These are phyloP conservation scores for Thunnus albacares DNA, from an alignment of 2,797 vertebrate species.

Conservation along the genomic window DNA sequence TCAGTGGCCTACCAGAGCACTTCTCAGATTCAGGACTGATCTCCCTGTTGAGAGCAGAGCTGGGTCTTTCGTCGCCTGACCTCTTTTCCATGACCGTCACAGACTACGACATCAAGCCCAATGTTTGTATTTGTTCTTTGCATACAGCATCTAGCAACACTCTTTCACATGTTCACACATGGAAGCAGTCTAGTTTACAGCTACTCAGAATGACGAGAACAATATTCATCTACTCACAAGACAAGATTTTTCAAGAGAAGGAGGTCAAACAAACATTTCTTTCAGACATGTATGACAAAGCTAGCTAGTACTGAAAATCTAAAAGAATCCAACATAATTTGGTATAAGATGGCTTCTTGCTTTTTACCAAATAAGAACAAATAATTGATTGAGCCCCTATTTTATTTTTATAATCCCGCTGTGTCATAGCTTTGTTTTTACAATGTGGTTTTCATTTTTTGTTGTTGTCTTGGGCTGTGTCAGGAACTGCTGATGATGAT, in stretches of 20 bases:
- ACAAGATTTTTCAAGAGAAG: neutral
- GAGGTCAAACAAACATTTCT: neutral
- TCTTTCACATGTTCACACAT: constrained; percentile 11
- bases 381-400: neutral
- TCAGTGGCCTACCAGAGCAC: constrained; percentile 55
- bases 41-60: constrained; percentile 80
- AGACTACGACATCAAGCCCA: constrained; percentile 85
- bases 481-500: neutral
- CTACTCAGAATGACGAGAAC: neutral
- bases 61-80: constrained; percentile 79
- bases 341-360: neutral
- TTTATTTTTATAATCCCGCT: constrained; percentile 5
- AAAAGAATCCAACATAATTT: neutral
- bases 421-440: neutral
- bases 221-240: neutral
- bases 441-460: neutral
- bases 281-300: neutral
- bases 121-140: constrained; percentile 54
- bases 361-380: neutral
- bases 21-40: constrained; percentile 74
- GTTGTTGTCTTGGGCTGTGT: neutral
- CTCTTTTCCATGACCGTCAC: constrained; percentile 86
- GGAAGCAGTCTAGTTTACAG: constrained; percentile 12
- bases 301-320: neutral
- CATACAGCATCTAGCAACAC: neutral